Conservation (phyloP, 2,113 vertebrate species). For the Probosciger aterrimus region DNA sequence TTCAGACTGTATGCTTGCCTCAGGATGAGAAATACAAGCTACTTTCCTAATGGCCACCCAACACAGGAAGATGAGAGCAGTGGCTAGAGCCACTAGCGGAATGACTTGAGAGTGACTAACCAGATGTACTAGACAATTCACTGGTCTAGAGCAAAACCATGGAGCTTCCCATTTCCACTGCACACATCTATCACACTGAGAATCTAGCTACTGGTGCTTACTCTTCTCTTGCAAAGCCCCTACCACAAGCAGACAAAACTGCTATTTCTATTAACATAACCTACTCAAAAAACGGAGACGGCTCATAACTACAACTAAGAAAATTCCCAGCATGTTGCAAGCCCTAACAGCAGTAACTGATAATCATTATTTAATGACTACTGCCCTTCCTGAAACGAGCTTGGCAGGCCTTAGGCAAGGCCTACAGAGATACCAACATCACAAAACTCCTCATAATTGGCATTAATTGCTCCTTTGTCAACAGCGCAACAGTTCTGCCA, state of each 20-base stretch:
- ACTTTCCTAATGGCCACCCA: neutral
- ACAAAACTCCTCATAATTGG: constrained; percentile 41
- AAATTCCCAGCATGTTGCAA: neutral
- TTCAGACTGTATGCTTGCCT: neutral
- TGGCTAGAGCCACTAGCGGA: neutral
- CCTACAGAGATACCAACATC: constrained; percentile 18
- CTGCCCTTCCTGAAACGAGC: neutral
- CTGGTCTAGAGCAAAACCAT: neutral
- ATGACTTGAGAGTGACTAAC: neutral
- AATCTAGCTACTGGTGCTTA: neutral
- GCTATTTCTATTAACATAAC: neutral
- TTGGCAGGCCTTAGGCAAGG: constrained; percentile 29
- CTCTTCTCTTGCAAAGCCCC: neutral
- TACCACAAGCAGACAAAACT: neutral
- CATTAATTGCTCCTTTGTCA: constrained; percentile 47
- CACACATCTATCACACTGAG: neutral
- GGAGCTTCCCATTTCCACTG: neutral
- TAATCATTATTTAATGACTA: neutral
- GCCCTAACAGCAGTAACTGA: neutral
- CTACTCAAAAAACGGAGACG: neutral
- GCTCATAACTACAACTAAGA: neutral
- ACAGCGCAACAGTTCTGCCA: constrained; percentile 25
- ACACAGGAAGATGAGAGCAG: neutral
- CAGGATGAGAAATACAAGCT: neutral
- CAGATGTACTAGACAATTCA: neutral